These are phyloP conservation scores for Conistra vaccinii DNA, from an alignment of 2,888 invertebrate genomes.

Conservation along the genomic window DNA sequence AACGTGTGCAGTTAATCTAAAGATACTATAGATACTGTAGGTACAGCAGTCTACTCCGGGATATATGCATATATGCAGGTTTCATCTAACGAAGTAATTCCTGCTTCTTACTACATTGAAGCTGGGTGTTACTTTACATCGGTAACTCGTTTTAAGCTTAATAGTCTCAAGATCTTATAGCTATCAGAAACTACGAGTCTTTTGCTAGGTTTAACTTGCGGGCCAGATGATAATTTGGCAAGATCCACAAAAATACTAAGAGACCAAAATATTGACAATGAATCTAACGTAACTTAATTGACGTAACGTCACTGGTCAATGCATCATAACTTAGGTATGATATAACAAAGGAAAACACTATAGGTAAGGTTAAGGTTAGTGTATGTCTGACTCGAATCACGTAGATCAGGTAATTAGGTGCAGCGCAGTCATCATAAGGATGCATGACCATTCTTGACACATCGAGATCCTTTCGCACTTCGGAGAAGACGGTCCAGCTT, in stretches of 20 bases:
- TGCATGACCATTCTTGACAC: neutral
- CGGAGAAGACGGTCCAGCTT: no score
- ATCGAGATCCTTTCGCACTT: neutral
- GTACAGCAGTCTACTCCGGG: neutral
- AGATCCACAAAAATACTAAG: neutral
- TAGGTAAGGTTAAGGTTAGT: neutral
- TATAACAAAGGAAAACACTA: conserved; percentile 24
- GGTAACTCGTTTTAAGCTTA: neutral
- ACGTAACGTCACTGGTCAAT: neutral
- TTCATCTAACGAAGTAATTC: neutral
- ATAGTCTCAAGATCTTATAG: neutral
- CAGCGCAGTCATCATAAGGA: neutral
- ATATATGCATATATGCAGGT: neutral
- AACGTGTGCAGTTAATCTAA: conserved; percentile 1
- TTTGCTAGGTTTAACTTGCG: neutral
- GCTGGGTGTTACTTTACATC: no score
- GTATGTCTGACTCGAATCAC: conserved; percentile 28
- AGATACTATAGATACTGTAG: neutral
- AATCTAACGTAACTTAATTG: neutral
- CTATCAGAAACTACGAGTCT: neutral
- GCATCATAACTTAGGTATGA: conserved; percentile 4
- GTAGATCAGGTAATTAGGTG: conserved; percentile 7
- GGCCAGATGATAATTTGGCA: no score
- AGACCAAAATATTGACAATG: neutral
- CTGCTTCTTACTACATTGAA: neutral